Percentiles rank a stretch among this genome's conserved stretches.
Conservation (phyloP, 2,797 vertebrate genomes). For the Spinus pinus region DNA sequence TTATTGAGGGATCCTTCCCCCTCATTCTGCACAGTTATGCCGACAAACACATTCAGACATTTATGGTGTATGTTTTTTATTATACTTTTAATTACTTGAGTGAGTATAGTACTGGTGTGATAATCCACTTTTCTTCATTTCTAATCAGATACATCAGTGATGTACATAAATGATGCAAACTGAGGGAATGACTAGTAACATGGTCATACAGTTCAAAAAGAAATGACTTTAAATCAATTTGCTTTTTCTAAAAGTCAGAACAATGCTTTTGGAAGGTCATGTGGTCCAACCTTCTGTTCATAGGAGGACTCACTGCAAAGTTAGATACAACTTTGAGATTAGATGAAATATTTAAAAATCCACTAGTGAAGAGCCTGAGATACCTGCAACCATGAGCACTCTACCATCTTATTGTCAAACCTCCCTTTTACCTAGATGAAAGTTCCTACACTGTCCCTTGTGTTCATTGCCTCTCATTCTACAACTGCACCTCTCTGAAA, state of each 20-base stretch:
- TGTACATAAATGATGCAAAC: not conserved
- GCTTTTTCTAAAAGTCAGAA: not conserved
- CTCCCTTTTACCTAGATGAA: not conserved
- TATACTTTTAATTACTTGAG: not conserved
- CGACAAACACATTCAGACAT: not conserved
- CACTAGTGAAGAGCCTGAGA: not conserved
- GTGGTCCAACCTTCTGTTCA: not conserved
- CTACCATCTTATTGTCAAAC: not conserved
- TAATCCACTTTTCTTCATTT: not conserved
- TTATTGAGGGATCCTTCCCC: not conserved
- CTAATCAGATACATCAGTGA: not conserved
- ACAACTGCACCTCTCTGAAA: not conserved
- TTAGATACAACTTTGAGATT: not conserved
- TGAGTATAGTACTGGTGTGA: not conserved
- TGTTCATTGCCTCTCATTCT: not conserved
- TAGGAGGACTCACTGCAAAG: not conserved
- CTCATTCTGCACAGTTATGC: not conserved
- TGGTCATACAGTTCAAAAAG: not conserved
- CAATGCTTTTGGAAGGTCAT: not conserved
- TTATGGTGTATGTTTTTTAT: not conserved
- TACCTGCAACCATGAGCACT: not conserved
- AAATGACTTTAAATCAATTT: not conserved
- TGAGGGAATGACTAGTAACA: not conserved
- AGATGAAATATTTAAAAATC: not conserved
- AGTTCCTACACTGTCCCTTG: not conserved